Conservation (phyloP, 2,113 vertebrate genomes). For the Scomber colias region DNA sequence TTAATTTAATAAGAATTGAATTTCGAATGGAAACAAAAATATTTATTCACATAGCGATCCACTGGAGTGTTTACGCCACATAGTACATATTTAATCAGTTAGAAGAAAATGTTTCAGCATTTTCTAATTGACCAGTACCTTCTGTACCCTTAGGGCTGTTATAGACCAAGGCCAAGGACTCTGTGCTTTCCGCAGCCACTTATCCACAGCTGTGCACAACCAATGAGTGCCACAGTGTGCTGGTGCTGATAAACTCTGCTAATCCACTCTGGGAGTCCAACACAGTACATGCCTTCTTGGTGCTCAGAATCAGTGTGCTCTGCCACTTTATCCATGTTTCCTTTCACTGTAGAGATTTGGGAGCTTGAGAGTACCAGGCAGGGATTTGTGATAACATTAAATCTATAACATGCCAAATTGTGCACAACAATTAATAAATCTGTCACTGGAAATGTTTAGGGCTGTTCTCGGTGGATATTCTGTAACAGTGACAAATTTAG, state of each 20-base stretch:
- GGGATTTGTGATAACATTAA: conserved; percentile 47
- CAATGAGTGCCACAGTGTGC: conserved; percentile 64
- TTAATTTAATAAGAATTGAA: background rate
- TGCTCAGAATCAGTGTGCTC: conserved; percentile 35
- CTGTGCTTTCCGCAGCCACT: conserved; percentile 58
- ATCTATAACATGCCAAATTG: conserved; percentile 38
- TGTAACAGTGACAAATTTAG: conserved; percentile 3
- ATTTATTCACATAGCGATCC: background rate
- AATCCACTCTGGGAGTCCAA: conserved; percentile 68
- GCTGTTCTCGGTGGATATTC: conserved; percentile 7
- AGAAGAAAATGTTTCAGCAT: conserved; percentile 51
- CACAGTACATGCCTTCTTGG: conserved; percentile 48
- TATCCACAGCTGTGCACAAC: conserved; percentile 48
- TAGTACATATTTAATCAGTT: conserved; percentile 28
- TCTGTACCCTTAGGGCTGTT: conserved; percentile 53
- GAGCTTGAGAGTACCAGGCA: conserved; percentile 32
- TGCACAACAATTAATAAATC: conserved; percentile 40
- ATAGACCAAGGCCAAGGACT: conserved; percentile 67
- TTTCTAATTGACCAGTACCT: conserved; percentile 61
- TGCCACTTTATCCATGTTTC: conserved; percentile 43
- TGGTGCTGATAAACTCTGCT: conserved; percentile 76
- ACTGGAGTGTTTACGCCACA: conserved; percentile 18
- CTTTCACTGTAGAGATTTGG: conserved; percentile 38
- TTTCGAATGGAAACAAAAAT: conserved; percentile 7
- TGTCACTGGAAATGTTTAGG: conserved; percentile 23